phyloP scores from a whole-genome alignment of 2,888 invertebrate species.

The Thyatira batis region DNA sequence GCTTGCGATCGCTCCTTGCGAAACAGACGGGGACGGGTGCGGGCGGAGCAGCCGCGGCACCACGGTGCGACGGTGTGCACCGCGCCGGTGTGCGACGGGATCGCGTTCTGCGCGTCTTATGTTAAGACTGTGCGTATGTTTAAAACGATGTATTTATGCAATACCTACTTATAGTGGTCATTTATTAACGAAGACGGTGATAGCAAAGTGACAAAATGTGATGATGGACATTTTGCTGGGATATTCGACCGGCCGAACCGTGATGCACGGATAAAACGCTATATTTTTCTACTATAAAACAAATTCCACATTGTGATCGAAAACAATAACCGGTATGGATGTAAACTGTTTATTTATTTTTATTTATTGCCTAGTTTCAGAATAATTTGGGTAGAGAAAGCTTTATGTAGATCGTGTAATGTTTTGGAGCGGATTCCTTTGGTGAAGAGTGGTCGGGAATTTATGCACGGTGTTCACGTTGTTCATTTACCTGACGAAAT shows the following conservation, averaged over 20 bases:
- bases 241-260: conserved; percentile 36
- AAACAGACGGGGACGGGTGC: conserved; percentile 3
- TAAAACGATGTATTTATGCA: conserved; percentile 54
- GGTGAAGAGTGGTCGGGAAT: conserved; percentile 18
- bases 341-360: conserved; percentile 61
- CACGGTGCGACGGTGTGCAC: conserved; percentile 7
- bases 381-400: conserved; percentile 48
- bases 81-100: conserved; percentile 12
- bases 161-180: conserved; percentile 41
- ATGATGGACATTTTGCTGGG: conserved; percentile 15
- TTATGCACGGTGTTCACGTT: conserved; percentile 1
- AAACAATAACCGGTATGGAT: conserved; percentile 56
- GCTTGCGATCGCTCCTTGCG: conserved; percentile 16
- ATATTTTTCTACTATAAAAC: conserved; percentile 64
- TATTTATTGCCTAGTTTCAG: conserved; percentile 66
- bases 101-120: conserved; percentile 48
- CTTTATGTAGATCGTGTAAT: conserved; percentile 36
- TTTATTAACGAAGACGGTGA: conserved; percentile 46
- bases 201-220: conserved; percentile 65
- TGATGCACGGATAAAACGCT: conserved; percentile 16
- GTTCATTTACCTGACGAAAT: conserved; percentile 11
- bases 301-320: conserved; percentile 62
- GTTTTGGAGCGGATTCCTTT: conserved; percentile 49
- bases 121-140: conserved; percentile 53
- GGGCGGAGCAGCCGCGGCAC: no score